Percentiles rank a stretch among this genome's conserved stretches.
Evolutionary conservation across 2,888 invertebrate genomes (phyloP).

Genomic region (Craniophora ligustri): DNA sequence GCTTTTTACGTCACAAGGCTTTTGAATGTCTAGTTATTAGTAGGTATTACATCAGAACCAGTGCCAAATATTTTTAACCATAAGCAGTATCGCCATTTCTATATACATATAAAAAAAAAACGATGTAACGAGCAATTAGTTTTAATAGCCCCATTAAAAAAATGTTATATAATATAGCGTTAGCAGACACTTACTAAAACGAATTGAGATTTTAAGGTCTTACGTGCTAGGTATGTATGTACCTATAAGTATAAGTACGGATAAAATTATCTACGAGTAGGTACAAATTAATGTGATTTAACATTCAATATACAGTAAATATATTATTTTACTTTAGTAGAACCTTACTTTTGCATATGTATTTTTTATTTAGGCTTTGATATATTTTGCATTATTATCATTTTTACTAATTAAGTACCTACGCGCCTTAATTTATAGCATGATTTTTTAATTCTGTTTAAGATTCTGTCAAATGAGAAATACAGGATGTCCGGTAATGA

Average conservation of each 20-base stretch:
- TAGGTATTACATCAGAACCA: background rate
- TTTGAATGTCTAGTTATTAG: background rate
- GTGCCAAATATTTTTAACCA: constrained; percentile 20
- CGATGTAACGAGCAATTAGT: constrained; percentile 41
- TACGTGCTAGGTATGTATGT: constrained; percentile 12
- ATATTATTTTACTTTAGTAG: constrained; percentile 8
- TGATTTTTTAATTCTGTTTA: no score
- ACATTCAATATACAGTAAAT: constrained; percentile 4
- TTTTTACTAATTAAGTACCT: no score
- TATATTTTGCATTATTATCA: no score
- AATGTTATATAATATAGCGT: constrained; percentile 37
- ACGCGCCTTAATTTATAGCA: no score
- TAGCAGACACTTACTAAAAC: constrained; percentile 16
- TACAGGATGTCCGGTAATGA: no score
- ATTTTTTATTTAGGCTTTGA: no score
- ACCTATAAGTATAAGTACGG: no score
- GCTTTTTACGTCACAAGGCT: constrained; percentile 18
- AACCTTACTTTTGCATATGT: constrained; percentile 10
- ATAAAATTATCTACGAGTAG: constrained; percentile 27
- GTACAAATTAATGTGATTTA: no score
- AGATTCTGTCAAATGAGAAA: no score
- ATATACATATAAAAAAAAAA: constrained; percentile 14
- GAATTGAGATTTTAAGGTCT: constrained; percentile 32
- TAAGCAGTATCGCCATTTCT: constrained; percentile 17
- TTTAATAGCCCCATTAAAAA: constrained; percentile 33